These are phyloP conservation scores for Macrobrachium rosenbergii DNA, from an alignment of 1,140 invertebrate genomes.

Conservation along the genomic window DNA sequence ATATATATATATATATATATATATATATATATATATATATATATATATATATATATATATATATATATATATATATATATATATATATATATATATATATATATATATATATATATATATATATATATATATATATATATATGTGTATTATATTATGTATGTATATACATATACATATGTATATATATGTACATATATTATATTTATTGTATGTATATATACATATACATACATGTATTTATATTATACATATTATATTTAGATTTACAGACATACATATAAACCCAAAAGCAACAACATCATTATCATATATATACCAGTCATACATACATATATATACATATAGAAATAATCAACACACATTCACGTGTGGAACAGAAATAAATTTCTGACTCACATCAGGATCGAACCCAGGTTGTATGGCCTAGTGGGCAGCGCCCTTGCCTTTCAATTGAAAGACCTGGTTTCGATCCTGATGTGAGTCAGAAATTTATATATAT, in stretches of 20 bases:
- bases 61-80: slow-evolving; percentile 6
- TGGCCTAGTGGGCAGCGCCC: no score
- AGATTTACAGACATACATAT: no score
- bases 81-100: background rate
- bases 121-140: background rate
- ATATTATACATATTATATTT: background rate
- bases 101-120: background rate
- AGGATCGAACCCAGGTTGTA: no score
- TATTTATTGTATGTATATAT: background rate
- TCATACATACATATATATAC: background rate
- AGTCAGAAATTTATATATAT: no score
- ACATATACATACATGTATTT: slow-evolving; percentile 3
- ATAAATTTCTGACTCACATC: no score
- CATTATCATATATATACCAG: no score
- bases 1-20: background rate
- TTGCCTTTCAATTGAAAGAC: no score
- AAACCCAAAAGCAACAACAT: no score
- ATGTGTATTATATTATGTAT: no score
- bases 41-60: background rate
- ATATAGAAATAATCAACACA: no score
- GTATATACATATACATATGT: slow-evolving; percentile 5
- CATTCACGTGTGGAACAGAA: no score
- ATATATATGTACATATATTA: background rate
- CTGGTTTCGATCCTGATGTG: no score
- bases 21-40: background rate